Conservation (phyloP, 2,113 vertebrate genomes). For the Sitta europaea region DNA sequence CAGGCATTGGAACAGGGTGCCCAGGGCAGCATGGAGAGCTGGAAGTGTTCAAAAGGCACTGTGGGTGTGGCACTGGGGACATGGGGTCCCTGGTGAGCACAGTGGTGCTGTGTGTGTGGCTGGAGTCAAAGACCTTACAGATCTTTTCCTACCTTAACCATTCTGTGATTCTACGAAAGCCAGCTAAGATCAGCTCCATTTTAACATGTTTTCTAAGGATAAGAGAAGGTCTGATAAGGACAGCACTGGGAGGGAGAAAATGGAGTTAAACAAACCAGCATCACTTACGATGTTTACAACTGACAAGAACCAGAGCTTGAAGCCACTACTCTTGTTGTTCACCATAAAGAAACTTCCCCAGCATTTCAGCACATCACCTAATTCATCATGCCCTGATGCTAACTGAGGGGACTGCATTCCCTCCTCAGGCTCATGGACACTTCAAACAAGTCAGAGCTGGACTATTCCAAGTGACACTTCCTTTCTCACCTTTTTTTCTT, state of each 20-base stretch:
- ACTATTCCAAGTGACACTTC: background rate
- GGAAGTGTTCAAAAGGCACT: background rate
- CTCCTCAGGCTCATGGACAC: background rate
- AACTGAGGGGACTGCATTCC: background rate
- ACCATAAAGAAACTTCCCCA: background rate
- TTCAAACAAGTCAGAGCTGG: background rate
- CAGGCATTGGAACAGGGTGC: background rate
- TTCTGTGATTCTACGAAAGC: background rate
- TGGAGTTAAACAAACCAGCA: constrained; percentile 43
- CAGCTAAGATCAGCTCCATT: background rate
- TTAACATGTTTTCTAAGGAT: constrained; percentile 14
- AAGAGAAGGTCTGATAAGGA: constrained; percentile 55
- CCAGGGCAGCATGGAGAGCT: background rate
- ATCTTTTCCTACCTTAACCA: background rate
- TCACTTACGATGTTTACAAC: background rate
- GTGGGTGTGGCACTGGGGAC: background rate
- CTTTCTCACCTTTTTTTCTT: background rate
- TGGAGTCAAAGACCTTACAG: background rate
- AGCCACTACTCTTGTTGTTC: background rate
- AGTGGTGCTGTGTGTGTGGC: background rate
- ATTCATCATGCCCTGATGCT: background rate
- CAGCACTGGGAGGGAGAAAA: background rate
- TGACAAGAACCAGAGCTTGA: constrained; percentile 65
- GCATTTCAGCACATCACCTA: background rate
- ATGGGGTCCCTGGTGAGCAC: background rate